phyloP scores from a whole-genome alignment of 2,888 invertebrate genomes.

The Formica aserva region DNA sequence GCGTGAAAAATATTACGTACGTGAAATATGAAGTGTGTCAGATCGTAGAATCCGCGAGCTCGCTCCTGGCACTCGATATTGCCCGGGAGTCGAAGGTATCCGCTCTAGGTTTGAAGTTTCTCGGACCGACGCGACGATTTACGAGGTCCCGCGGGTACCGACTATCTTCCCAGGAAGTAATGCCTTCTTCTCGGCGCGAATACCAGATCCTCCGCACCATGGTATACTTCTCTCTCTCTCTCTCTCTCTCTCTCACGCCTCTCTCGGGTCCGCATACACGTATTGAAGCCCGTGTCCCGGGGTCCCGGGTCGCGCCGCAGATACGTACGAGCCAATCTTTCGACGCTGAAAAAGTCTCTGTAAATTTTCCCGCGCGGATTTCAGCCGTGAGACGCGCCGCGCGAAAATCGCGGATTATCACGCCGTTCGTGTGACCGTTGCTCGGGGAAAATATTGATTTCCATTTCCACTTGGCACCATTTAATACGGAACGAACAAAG shows the following conservation, averaged over 20 bases:
- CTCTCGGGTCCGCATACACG: slow-evolving; percentile 47
- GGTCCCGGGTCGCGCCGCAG: slow-evolving; percentile 61
- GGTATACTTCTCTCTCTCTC: slow-evolving; percentile 42
- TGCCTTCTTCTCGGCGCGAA: slow-evolving; percentile 79
- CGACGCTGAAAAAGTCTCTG: slow-evolving; percentile 61
- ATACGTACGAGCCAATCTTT: slow-evolving; percentile 70
- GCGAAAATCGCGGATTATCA: slow-evolving; percentile 73
- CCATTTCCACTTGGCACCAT: slow-evolving; percentile 73
- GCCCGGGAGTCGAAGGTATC: slow-evolving; percentile 70
- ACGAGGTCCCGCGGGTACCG: slow-evolving; percentile 83
- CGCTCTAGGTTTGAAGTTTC: slow-evolving; percentile 76
- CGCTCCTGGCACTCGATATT: slow-evolving; percentile 68
- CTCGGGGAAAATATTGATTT: slow-evolving; percentile 69
- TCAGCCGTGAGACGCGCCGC: slow-evolving; percentile 60
- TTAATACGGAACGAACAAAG: slow-evolving; percentile 73
- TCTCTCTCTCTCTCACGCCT: slow-evolving; percentile 19
- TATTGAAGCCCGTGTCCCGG: slow-evolving; percentile 51
- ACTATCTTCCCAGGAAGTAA: slow-evolving; percentile 83
- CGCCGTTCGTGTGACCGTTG: slow-evolving; percentile 35
- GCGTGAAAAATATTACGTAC: slow-evolving; percentile 52
- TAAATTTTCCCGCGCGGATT: slow-evolving; percentile 74
- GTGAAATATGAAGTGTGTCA: slow-evolving; percentile 65
- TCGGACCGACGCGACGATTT: slow-evolving; percentile 79
- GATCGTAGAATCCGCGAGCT: slow-evolving; percentile 59
- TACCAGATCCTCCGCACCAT: slow-evolving; percentile 67